Conservation (phyloP, 2,888 invertebrate species). For the Sinelater perroti region DNA sequence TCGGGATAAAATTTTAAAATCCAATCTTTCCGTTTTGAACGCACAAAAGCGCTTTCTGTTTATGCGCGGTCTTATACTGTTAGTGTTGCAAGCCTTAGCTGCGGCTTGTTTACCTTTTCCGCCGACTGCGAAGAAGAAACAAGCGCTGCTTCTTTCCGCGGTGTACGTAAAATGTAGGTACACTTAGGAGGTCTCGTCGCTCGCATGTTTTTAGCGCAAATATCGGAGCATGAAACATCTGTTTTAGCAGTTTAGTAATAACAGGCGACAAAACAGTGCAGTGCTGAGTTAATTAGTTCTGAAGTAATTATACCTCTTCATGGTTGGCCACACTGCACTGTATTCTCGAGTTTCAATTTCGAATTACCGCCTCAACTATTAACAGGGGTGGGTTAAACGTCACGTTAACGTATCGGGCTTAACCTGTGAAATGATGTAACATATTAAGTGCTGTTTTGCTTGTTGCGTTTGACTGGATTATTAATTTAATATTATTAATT, state of each 20-base stretch:
- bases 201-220: conserved; percentile 25
- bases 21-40: conserved; percentile 26
- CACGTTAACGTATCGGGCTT: conserved; percentile 30
- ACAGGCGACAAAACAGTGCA: conserved; percentile 48
- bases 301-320: conserved; percentile 57
- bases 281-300: conserved; percentile 56
- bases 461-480: too few relatives aligned
- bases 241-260: conserved; percentile 45
- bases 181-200: background rate
- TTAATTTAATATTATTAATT: too few relatives aligned
- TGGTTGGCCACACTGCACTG: conserved; percentile 53
- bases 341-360: conserved; percentile 52
- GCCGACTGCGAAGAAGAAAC: background rate
- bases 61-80: conserved; percentile 21
- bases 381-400: conserved; percentile 33
- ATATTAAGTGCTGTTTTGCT: too few relatives aligned
- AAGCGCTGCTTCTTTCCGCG: conserved; percentile 2
- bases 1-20: conserved; percentile 34
- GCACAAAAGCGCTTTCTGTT: conserved; percentile 20
- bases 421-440: conserved; percentile 15
- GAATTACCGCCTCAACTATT: conserved; percentile 45
- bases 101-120: conserved; percentile 8
- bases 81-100: background rate
- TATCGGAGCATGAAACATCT: conserved; percentile 39
- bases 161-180: too few relatives aligned